Evolutionary conservation across 23 tunicate species (phyloP).

Genomic region (Botrylloides violaceus): DNA sequence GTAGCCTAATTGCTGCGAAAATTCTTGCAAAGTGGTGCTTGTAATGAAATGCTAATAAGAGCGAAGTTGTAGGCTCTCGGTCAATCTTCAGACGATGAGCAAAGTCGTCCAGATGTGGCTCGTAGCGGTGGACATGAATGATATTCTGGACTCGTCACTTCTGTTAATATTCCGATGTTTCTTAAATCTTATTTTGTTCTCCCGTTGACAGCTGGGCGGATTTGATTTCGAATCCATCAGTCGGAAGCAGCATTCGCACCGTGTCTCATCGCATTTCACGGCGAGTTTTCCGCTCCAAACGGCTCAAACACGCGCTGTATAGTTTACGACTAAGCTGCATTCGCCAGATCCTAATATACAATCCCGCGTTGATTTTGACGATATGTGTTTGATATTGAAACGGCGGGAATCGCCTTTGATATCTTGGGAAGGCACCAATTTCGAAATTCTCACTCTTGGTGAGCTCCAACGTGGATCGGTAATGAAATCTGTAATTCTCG

Average conservation of each 20-base stretch:
- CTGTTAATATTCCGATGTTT: background rate
- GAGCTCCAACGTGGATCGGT: too few species aligned
- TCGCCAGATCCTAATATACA: background rate
- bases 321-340: background rate
- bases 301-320: background rate
- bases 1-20: too few species aligned
- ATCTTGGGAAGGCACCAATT: background rate
- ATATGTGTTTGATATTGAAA: background rate
- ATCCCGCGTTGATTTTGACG: background rate
- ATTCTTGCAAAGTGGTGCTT: too few species aligned
- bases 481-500: too few species aligned
- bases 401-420: background rate
- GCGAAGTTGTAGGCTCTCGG: too few species aligned
- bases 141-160: too few species aligned
- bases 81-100: too few species aligned
- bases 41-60: too few species aligned
- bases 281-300: conserved; percentile 35
- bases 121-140: too few species aligned
- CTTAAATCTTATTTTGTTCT: background rate
- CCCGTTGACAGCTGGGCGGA: conserved; percentile 21
- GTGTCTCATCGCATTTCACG: conserved; percentile 30
- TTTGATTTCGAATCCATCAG: conserved; percentile 24
- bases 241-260: conserved; percentile 23
- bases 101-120: too few species aligned
- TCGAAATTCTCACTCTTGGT: background rate